Percentiles rank a stretch among this genome's conserved stretches.
These are phyloP conservation scores for Lepidurus arcticus DNA, from an alignment of 1,140 invertebrate genomes.

Conservation along the genomic window DNA sequence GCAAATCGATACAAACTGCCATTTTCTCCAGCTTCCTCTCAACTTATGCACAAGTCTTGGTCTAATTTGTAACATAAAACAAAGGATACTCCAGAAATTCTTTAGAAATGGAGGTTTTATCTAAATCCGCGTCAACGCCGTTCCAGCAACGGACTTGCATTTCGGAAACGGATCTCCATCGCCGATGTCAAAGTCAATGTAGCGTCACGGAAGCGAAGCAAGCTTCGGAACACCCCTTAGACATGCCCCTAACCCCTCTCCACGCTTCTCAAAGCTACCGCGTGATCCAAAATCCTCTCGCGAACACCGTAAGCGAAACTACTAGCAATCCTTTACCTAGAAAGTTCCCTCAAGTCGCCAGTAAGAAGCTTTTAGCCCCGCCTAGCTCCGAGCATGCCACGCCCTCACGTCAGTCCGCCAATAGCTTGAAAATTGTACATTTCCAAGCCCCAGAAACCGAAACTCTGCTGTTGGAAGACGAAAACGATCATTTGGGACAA, in stretches of 20 bases:
- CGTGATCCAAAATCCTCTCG: background rate
- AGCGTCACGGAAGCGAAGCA: background rate
- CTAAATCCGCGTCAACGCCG: background rate
- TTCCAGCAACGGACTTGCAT: background rate
- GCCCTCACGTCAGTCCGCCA: background rate
- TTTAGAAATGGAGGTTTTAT: background rate
- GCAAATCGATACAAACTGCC: background rate
- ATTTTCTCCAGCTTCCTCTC: background rate
- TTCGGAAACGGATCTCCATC: background rate
- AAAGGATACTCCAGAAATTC: background rate
- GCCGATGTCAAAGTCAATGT: background rate
- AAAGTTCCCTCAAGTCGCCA: background rate
- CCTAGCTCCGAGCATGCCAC: background rate
- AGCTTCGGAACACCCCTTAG: background rate
- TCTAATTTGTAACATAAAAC: background rate
- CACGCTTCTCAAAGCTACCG: slow-evolving; percentile 5
- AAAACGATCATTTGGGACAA: background rate
- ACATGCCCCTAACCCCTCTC: slow-evolving; percentile 5
- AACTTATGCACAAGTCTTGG: background rate
- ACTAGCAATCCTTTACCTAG: background rate
- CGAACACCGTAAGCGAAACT: background rate
- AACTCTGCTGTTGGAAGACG: background rate
- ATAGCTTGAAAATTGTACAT: slow-evolving; percentile 3
- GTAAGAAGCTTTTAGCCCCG: background rate
- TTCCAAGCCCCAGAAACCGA: background rate